Conservation (phyloP, 2,888 invertebrate species). For the Chymomyza caudatula region DNA sequence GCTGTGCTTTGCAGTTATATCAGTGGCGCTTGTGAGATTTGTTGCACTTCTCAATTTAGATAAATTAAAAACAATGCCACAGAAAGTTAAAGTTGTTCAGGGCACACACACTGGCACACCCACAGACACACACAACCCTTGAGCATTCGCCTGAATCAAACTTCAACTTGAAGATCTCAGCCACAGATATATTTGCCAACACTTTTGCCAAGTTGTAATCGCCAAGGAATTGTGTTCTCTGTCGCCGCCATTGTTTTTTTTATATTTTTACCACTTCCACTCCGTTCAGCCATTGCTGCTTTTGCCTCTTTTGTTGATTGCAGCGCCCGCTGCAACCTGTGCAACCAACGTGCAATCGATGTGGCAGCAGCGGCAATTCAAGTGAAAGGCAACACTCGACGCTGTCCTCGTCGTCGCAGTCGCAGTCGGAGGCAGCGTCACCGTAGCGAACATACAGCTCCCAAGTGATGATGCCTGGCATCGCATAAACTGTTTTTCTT, state of each 20-base stretch:
- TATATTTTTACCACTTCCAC: not conserved
- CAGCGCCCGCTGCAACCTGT: conserved; percentile 37
- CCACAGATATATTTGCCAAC: conserved; percentile 19
- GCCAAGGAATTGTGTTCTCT: conserved; percentile 49
- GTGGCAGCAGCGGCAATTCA: conserved; percentile 45
- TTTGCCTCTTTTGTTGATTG: conserved; percentile 42
- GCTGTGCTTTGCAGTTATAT: not conserved
- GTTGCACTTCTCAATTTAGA: conserved; percentile 71
- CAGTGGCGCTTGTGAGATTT: conserved; percentile 56
- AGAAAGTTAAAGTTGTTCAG: conserved; percentile 22
- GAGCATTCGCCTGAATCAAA: not conserved
- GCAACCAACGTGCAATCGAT: conserved; percentile 52
- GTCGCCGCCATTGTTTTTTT: not conserved
- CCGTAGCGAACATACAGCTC: conserved; percentile 13
- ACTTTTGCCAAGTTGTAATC: conserved; percentile 58
- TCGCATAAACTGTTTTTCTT: conserved; percentile 20
- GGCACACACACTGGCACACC: too few species aligned
- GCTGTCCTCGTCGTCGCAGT: conserved; percentile 17
- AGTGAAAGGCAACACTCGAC: conserved; percentile 38
- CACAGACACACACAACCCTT: not conserved
- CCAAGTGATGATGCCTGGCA: conserved; percentile 15
- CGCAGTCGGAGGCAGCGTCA: too few species aligned
- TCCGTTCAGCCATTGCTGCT: conserved; percentile 3
- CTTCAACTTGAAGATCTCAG: not conserved
- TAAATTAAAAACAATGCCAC: conserved; percentile 71